Conservation (phyloP, 2,888 invertebrate species). For the Diarsia rubi region DNA sequence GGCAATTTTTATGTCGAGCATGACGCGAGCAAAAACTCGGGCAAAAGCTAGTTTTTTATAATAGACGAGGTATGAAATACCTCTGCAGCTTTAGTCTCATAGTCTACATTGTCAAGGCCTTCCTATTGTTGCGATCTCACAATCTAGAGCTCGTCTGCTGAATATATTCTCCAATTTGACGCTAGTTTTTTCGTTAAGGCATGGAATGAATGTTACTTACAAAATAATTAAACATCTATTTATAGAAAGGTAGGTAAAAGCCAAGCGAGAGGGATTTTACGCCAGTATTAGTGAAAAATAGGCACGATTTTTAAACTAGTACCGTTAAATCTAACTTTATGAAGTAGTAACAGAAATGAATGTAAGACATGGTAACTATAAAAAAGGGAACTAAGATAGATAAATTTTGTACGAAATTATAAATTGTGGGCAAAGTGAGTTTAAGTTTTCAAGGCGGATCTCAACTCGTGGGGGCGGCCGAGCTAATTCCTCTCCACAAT, state of each 20-base stretch:
- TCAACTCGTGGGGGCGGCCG: neutral
- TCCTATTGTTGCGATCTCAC: slow-evolving; percentile 36
- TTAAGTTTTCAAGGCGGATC: slow-evolving; percentile 33
- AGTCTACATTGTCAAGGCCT: slow-evolving; percentile 38
- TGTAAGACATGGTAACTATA: neutral
- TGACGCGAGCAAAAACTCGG: neutral
- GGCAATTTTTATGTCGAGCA: neutral
- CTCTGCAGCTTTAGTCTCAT: slow-evolving; percentile 20
- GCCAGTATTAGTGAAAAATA: neutral
- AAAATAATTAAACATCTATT: slow-evolving; percentile 15
- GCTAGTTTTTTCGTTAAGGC: neutral
- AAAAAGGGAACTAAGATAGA: slow-evolving; percentile 26
- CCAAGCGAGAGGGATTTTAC: neutral
- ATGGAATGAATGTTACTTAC: neutral
- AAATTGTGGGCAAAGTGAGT: slow-evolving; percentile 24
- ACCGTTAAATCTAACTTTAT: neutral
- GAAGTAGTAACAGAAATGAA: neutral
- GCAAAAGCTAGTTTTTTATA: neutral
- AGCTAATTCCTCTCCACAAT: slow-evolving; percentile 32
- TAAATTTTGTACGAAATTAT: slow-evolving; percentile 22
- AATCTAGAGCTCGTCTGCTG: slow-evolving; percentile 32
- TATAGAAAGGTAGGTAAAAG: slow-evolving; percentile 22
- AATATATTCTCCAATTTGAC: slow-evolving; percentile 19
- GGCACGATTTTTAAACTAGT: neutral
- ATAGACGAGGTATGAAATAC: neutral